Percentiles rank a stretch among this genome's conserved stretches.
Evolutionary conservation across 2,888 invertebrate genomes (phyloP).

Genomic region (Heliconius sara): DNA sequence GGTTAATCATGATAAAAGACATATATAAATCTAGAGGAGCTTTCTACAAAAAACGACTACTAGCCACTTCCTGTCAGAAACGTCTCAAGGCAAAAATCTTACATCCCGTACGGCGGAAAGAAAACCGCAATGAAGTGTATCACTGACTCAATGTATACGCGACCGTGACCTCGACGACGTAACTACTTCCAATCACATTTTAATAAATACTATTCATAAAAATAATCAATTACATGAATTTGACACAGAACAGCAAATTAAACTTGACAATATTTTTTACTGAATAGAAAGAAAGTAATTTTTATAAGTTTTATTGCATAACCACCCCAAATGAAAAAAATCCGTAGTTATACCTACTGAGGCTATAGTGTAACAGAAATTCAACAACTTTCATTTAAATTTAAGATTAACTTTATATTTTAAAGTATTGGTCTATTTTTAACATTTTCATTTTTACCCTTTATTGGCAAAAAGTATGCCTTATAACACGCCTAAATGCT

Average conservation of each 20-base stretch:
- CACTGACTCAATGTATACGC: slow-evolving; percentile 26
- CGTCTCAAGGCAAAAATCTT: slow-evolving; percentile 11
- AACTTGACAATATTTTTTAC: no score
- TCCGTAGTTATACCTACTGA: neutral
- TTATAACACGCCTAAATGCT: neutral
- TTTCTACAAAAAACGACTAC: neutral
- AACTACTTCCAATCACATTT: slow-evolving; percentile 14
- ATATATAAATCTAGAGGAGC: neutral
- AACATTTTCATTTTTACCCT: neutral
- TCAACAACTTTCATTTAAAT: neutral
- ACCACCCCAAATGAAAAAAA: neutral
- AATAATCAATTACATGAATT: neutral
- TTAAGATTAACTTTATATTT: neutral
- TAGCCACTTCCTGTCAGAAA: slow-evolving; percentile 21
- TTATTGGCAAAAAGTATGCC: neutral
- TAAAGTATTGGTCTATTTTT: neutral
- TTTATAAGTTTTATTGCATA: neutral
- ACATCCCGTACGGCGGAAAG: slow-evolving; percentile 17
- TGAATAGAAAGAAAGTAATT: no score
- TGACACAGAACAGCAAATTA: no score
- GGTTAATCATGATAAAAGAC: no score
- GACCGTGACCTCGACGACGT: slow-evolving; percentile 13
- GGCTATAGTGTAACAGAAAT: neutral
- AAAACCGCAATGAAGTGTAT: slow-evolving; percentile 33
- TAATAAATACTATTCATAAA: neutral